Conservation (phyloP, 1,140 invertebrate genomes). For the fruit fly (Drosophila melanogaster) region DNA sequence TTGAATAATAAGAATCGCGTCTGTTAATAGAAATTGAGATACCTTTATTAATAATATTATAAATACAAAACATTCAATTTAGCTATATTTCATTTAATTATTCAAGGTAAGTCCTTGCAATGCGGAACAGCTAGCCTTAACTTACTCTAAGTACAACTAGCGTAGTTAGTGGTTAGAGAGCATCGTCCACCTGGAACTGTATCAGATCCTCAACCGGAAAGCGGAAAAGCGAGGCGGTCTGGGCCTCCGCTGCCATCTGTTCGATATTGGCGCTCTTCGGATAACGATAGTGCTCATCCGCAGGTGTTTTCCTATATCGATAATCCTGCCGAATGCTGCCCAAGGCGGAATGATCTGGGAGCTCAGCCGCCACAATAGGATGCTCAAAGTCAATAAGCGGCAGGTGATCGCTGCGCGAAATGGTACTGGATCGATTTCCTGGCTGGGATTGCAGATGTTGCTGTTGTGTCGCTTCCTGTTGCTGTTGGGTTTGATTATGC, state of each 20-base stretch:
- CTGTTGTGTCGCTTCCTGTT: conserved; percentile 15
- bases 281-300: conserved; percentile 57
- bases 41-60: conserved; percentile 3
- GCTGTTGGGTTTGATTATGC: conserved; percentile 3
- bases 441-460: conserved; percentile 24
- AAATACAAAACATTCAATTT: conserved; percentile 10
- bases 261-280: conserved; percentile 65
- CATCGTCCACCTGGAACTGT: conserved; percentile 81
- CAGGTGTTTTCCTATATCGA: conserved; percentile 21
- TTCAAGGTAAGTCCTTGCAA: background rate
- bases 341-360: conserved; percentile 51
- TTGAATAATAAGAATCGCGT: background rate
- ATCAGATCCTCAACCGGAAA: conserved; percentile 82
- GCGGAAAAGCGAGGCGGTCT: conserved; percentile 76
- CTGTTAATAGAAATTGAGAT: conserved; percentile 1
- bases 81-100: conserved; percentile 6
- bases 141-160: conserved; percentile 36
- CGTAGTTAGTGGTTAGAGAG: conserved; percentile 51
- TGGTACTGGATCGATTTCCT: conserved; percentile 58
- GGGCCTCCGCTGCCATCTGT: conserved; percentile 75
- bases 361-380: conserved; percentile 74
- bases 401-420: conserved; percentile 74
- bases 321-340: conserved; percentile 31
- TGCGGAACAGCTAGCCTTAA: conserved; percentile 15
- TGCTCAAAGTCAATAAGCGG: conserved; percentile 78